phyloP scores from a whole-genome alignment of 1,140 invertebrate species.

The Euura lappo region DNA sequence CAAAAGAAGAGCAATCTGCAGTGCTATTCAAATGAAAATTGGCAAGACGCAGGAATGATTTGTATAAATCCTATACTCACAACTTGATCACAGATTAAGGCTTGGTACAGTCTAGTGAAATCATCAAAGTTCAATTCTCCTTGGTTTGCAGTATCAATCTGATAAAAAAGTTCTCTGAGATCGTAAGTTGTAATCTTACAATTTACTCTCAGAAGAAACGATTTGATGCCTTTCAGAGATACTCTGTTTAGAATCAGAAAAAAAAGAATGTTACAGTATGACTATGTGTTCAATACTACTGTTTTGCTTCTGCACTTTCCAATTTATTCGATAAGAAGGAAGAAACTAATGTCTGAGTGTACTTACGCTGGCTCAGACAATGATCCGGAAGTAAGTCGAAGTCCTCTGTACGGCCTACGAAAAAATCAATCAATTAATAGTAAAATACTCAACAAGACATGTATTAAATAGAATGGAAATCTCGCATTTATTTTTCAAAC shows the following conservation, averaged over 20 bases:
- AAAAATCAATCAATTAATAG: no score
- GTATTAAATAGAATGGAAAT: no score
- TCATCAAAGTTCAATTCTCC: conserved; percentile 86
- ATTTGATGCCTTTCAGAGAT: conserved; percentile 85
- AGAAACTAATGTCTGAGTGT: no score
- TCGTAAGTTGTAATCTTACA: conserved; percentile 83
- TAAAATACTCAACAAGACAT: no score
- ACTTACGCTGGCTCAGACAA: no score
- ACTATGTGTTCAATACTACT: no score
- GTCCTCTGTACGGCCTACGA: no score
- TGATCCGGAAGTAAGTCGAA: no score
- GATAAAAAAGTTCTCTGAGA: conserved; percentile 77
- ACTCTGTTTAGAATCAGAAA: conserved; percentile 61
- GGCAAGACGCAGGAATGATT: neutral
- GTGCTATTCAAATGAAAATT: neutral
- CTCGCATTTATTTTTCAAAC: no score
- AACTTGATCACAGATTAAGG: conserved; percentile 75
- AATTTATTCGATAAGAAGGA: no score
- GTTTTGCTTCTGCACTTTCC: no score
- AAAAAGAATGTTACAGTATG: no score
- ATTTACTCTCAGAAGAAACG: conserved; percentile 82
- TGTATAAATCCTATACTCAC: conserved; percentile 53
- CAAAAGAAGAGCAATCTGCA: conserved; percentile 31
- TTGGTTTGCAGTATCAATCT: conserved; percentile 72
- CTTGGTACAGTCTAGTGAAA: conserved; percentile 81